Evolutionary conservation across 1,140 invertebrate species (phyloP).

Genomic region (Psix sp.): DNA sequence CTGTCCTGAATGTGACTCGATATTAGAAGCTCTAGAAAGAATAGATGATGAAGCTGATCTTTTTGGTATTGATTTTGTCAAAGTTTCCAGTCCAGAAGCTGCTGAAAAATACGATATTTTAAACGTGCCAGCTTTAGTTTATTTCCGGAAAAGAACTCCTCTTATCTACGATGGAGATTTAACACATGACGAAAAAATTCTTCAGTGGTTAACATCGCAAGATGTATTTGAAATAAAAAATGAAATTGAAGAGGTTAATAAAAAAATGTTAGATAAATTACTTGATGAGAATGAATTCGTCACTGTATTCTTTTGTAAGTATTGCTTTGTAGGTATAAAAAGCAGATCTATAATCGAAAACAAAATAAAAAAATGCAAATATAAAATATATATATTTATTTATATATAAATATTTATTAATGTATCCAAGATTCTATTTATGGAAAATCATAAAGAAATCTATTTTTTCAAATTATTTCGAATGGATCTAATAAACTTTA

Average conservation of each 20-base stretch:
- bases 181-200: constrained; percentile 89
- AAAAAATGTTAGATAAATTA: constrained; percentile 95
- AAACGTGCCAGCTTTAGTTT: constrained; percentile 90
- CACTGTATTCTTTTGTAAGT: constrained; percentile 96
- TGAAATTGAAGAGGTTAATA: constrained; percentile 97
- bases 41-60: constrained; percentile 96
- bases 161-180: constrained; percentile 95
- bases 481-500: no score
- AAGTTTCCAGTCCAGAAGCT: constrained; percentile 90
- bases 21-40: constrained; percentile 91
- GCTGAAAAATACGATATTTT: constrained; percentile 89
- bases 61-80: constrained; percentile 96
- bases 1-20: constrained; percentile 92
- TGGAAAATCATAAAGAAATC: no score
- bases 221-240: constrained; percentile 97
- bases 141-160: constrained; percentile 92
- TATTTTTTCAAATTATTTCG: no score
- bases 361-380: no score
- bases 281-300: constrained; percentile 96
- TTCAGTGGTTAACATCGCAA: constrained; percentile 94
- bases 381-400: no score
- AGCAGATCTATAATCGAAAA: no score
- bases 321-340: neutral
- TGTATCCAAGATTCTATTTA: no score
- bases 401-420: no score